phyloP scores from a whole-genome alignment of 2,888 invertebrate genomes.

The Cotesia congregata region DNA sequence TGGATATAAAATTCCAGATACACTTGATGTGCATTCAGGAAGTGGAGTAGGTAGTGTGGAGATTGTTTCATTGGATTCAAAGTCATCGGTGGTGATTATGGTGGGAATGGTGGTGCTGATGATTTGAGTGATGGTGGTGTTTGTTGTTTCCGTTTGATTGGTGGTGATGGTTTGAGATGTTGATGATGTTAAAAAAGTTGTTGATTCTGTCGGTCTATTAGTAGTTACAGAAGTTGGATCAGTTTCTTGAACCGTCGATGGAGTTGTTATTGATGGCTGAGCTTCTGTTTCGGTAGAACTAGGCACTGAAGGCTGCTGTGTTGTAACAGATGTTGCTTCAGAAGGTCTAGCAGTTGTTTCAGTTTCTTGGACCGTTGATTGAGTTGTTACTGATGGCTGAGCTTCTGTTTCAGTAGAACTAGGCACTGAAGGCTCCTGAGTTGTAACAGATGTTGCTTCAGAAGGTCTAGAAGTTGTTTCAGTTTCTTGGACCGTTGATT shows the following conservation, averaged over 20 bases:
- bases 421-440: not conserved
- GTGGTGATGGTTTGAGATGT: not conserved
- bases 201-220: not conserved
- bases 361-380: not conserved
- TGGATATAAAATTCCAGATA: constrained; percentile 4
- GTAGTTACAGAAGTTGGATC: not conserved
- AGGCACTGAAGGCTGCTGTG: not conserved
- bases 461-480: not conserved
- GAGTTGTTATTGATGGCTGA: not conserved
- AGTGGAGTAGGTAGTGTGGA: not conserved
- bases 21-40: not conserved
- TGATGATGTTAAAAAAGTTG: not conserved
- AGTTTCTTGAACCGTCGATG: not conserved
- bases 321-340: not conserved
- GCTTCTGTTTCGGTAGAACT: not conserved
- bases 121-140: not conserved
- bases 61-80: not conserved
- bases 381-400: not conserved
- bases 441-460: not conserved
- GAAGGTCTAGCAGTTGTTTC: not conserved
- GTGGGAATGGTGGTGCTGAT: not conserved
- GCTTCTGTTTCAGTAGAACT: not conserved
- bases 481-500: constrained; percentile 4
- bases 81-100: not conserved
- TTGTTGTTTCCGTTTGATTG: not conserved